Evolutionary conservation across 2,113 vertebrate genomes (phyloP), one percentile per base, ranked within the genome.

Genomic region (Cricetomys ansorgei): DNA sequence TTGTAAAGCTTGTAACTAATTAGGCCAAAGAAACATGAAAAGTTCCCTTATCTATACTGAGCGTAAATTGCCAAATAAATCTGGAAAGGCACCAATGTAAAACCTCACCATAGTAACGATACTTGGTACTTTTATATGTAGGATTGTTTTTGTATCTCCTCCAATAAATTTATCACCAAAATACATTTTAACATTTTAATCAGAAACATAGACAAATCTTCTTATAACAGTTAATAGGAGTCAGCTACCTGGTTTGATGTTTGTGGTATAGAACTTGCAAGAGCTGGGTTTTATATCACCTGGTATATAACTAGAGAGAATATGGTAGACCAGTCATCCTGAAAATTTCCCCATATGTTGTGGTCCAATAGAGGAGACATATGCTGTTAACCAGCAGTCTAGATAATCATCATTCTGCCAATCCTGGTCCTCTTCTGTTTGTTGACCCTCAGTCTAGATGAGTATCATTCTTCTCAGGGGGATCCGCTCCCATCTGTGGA

Each of bases 91-190:
- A 53, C 3, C 37, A 25, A 43, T 43, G 75, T 89, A 85, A 10
- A 88, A 55, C 72, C 55, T 95, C 64, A 88, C 84, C 69, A 92
- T 92, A 88, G 88, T 59, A 94, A 94, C 69, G 3, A n/a, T 11
- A 50, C 29, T 25, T 92, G 75, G 50, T 59, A 92, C 23, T 95
- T 88, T 94, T 76, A n/a, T 81, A 59, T 85, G 92, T 85, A 95
- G 65, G 15, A 70, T 83, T 86, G 31, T 72, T 65, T 59, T 69
- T 92, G 3, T 76, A 65, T 84, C 76, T 9, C 12, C 75, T 70
- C 83, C 17, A 65, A 90, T 40, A 64, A 64, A 88, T 65, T 93
- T 85, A 50, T 84, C 83, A 96, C 17, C n/a, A 45, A 75, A 80
- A 73, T 64, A 3, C 13, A 19, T 84, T 64, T n/a, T n/a, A n/a